Evolutionary conservation across 2,888 invertebrate species (phyloP).

Genomic region (Ligdia adustata): DNA sequence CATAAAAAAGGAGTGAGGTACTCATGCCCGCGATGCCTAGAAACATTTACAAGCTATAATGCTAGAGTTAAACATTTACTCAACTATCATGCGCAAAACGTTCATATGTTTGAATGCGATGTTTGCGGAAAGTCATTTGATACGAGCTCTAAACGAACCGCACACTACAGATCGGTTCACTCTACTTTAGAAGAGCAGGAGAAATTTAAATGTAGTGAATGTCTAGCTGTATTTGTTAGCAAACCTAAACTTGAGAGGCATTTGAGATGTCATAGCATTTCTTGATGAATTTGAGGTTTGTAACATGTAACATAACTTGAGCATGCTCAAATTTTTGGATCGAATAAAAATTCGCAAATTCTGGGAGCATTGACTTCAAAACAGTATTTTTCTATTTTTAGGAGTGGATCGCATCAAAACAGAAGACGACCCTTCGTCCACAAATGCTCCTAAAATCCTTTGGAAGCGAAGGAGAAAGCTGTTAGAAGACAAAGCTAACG

Average conservation of each 20-base stretch:
- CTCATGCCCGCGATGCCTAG: constrained; percentile 68
- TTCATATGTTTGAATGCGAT: constrained; percentile 55
- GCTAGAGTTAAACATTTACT: constrained; percentile 66
- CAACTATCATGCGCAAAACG: constrained; percentile 59
- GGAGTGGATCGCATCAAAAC: constrained; percentile 44
- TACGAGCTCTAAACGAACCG: constrained; percentile 62
- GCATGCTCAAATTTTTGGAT: neutral
- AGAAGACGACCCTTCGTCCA: constrained; percentile 22
- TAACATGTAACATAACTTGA: neutral
- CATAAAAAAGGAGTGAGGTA: constrained; percentile 69
- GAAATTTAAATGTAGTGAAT: constrained; percentile 52
- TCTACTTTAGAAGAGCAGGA: constrained; percentile 44
- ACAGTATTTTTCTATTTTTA: constrained; percentile 49
- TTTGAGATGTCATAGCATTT: constrained; percentile 49
- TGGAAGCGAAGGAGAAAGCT: constrained; percentile 57
- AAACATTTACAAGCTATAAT: constrained; percentile 67
- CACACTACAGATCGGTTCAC: constrained; percentile 58
- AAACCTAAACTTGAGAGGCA: constrained; percentile 61
- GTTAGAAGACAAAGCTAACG: constrained; percentile 58
- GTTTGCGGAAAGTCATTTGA: constrained; percentile 61
- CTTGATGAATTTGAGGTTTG: neutral
- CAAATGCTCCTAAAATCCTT: constrained; percentile 41
- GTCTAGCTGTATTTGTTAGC: constrained; percentile 51
- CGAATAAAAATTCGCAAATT: constrained; percentile 18
- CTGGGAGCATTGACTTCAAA: constrained; percentile 31